Evolutionary conservation across 2,113 vertebrate genomes (phyloP).

Genomic region (Mohoua ochrocephala): DNA sequence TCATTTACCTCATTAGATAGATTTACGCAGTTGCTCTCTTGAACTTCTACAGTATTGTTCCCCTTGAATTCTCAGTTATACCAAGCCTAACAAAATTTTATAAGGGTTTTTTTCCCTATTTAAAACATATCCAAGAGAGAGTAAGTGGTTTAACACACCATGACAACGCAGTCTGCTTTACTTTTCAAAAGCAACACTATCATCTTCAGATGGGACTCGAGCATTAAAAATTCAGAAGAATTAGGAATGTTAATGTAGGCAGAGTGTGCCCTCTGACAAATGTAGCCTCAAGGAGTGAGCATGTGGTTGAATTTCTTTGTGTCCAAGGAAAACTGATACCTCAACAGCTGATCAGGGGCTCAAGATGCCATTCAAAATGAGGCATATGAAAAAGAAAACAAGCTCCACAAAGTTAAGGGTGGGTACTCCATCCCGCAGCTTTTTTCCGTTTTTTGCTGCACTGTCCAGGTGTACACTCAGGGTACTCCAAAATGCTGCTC

Average conservation of each 20-base stretch:
- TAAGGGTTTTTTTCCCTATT: neutral
- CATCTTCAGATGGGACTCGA: neutral
- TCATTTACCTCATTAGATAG: neutral
- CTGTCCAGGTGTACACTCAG: neutral
- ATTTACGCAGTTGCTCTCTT: neutral
- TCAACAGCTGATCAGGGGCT: neutral
- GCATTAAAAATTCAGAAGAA: slow-evolving; percentile 19
- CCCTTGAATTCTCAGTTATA: neutral
- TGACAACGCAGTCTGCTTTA: neutral
- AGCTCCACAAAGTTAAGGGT: neutral
- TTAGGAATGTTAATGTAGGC: neutral
- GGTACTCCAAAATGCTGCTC: neutral
- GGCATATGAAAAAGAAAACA: neutral
- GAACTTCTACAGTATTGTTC: neutral
- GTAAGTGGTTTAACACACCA: neutral
- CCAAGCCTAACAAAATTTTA: neutral
- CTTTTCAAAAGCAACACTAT: neutral
- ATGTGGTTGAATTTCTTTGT: neutral
- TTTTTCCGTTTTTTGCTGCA: neutral
- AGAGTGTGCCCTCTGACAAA: neutral
- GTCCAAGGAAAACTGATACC: neutral
- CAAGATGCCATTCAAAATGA: neutral
- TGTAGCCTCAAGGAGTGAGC: neutral
- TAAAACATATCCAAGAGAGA: neutral
- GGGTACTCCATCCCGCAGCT: neutral